These are phyloP conservation scores for Phaedon cochleariae DNA, from an alignment of 2,888 invertebrate species.

Conservation along the genomic window DNA sequence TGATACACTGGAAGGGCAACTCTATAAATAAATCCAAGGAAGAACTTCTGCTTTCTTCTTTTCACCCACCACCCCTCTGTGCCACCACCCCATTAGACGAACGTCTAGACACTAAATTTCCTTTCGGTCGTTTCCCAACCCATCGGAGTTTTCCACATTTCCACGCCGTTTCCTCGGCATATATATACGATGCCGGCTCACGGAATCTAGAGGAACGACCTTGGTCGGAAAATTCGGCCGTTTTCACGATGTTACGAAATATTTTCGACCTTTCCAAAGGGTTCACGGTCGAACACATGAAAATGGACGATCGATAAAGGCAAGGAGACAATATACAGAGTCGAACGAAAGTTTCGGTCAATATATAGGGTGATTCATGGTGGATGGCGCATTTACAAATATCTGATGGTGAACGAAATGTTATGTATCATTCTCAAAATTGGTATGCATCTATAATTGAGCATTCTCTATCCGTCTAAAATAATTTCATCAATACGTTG, in stretches of 20 bases:
- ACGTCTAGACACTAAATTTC: conserved; percentile 20
- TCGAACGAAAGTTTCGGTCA: no score
- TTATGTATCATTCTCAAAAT: no score
- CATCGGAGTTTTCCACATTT: conserved; percentile 7
- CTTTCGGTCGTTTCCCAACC: conserved; percentile 6
- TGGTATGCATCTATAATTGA: no score
- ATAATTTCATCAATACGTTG: no score
- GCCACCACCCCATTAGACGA: conserved; percentile 12
- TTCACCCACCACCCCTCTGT: not conserved
- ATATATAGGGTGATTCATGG: no score
- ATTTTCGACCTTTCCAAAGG: not conserved
- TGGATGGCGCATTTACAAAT: no score
- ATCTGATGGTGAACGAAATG: no score
- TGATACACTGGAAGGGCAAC: no score
- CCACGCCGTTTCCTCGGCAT: not conserved
- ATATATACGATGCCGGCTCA: not conserved
- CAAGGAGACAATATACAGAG: not conserved
- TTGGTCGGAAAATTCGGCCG: not conserved
- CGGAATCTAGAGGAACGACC: not conserved
- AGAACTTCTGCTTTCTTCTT: no score
- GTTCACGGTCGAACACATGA: not conserved
- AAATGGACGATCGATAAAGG: not conserved
- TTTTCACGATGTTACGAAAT: not conserved
- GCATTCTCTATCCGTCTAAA: no score
- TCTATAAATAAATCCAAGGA: no score